Base-by-base conservation (phyloP, 2,888 invertebrate genomes). In the Tyria jacobaeae region DNA sequence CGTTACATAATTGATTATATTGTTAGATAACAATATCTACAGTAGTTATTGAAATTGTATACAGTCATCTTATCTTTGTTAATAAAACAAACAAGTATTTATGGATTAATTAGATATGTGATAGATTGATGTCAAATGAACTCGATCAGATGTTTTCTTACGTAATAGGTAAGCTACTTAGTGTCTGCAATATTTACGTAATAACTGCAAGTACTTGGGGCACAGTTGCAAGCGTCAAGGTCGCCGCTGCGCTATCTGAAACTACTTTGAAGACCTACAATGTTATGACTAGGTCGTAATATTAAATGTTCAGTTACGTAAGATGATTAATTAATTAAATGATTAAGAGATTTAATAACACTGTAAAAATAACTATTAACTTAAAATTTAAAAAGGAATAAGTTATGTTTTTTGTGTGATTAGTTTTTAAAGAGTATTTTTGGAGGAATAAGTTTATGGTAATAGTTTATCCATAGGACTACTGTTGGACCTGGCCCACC, bases 1-100 rank as follows among this genome's bases (percentile, higher is more conserved):
- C 35, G 54, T 55, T 53, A 60, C 34, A 52, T 59, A 41, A 60
- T 39, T 48, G 54, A 48, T 60, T 60, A 58, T 47, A 35, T 44
- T 15, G 24, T 34, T 31, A 51, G 14, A 34, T 58, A 58, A 39
- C 50, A 34, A 48, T 31, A 60, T 53, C 37, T 47, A 31, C 24
- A 34, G 34, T 37, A 34, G n/a, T 34, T 44, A 52, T 52, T 52
- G 51, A 53, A 59, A 52, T 49, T 52, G 44, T 52, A 35, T 35
- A 57, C 24, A 24, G 15, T 34, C 48, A 44, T 39, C 50, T 54
- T 27, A 54, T 27, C 27, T 17, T 21, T 31, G 41, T 54, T 27
- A 44, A 17, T 51, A 24, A 51, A 51, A 51, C 27, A 54, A 54
- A 54, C 12, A 27, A 37, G 49, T 24, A 35, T 15, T 35, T 56